phyloP scores from a whole-genome alignment of 2,113 vertebrate genomes.

The Pipra filicauda region DNA sequence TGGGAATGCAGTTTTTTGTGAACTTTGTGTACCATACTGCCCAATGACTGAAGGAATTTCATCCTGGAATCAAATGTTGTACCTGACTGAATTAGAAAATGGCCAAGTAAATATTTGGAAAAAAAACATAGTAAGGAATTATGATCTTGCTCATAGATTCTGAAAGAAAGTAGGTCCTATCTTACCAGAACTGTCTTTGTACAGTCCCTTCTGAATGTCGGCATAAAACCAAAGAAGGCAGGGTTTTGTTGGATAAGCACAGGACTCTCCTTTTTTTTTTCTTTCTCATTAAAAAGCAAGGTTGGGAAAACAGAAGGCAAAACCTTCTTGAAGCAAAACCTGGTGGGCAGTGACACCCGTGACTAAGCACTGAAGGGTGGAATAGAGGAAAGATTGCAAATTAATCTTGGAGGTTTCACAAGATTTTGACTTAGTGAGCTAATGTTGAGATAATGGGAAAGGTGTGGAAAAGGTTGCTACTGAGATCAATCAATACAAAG shows the following conservation, averaged over 20 bases:
- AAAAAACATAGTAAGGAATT: neutral
- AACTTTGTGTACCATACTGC: neutral
- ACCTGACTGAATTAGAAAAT: neutral
- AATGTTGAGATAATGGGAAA: neutral
- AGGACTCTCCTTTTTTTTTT: neutral
- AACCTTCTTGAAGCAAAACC: neutral
- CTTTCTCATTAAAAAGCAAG: neutral
- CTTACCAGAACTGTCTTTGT: neutral
- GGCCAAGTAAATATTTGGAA: neutral
- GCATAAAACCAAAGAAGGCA: neutral
- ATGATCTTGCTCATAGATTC: neutral
- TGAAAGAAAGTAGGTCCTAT: neutral
- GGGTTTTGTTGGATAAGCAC: neutral
- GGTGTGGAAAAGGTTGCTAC: neutral
- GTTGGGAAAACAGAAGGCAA: neutral
- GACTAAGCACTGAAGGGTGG: neutral
- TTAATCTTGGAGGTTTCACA: neutral
- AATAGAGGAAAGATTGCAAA: neutral
- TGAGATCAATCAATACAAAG: neutral
- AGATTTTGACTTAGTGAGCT: neutral
- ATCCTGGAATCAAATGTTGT: neutral
- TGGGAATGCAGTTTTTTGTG: neutral
- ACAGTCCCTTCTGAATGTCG: neutral
- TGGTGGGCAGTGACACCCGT: neutral
- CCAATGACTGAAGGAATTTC: neutral